A percentile compares a stretch with the other conserved stretches of the same genome.
These are phyloP conservation scores for Melolontha melolontha DNA, from an alignment of 2,888 invertebrate genomes.

Conservation along the genomic window DNA sequence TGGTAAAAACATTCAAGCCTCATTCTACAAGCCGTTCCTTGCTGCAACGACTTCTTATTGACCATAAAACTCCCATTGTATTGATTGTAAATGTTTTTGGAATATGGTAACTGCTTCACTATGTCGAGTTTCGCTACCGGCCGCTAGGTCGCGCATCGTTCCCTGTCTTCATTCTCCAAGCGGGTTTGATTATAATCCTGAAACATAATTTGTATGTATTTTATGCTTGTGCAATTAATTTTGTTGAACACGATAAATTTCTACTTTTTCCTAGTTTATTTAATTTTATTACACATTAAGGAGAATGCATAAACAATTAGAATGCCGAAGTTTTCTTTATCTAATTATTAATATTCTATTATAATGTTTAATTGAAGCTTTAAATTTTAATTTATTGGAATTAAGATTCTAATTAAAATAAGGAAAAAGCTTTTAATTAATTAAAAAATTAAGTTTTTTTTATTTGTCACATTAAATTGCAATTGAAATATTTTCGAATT, in stretches of 20 bases:
- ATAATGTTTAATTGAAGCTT: too few species aligned
- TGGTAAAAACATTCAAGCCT: conserved; percentile 62
- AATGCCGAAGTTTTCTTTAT: too few species aligned
- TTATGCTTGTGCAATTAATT: conserved; percentile 7
- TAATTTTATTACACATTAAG: not conserved
- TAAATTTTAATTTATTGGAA: too few species aligned
- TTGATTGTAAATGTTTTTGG: conserved; percentile 63
- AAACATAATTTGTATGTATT: conserved; percentile 21
- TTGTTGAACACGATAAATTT: not conserved
- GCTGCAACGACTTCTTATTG: conserved; percentile 64
- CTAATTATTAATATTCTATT: too few species aligned
- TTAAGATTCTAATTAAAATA: too few species aligned
- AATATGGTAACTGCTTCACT: conserved; percentile 54
- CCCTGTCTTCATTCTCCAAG: conserved; percentile 11
- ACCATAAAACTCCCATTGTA: conserved; percentile 66
- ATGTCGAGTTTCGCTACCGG: conserved; percentile 53
- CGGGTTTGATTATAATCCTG: conserved; percentile 25
- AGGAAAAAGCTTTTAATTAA: too few species aligned
- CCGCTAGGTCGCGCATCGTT: conserved; percentile 52
- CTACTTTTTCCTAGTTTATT: not conserved
- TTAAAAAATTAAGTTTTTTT: too few species aligned
- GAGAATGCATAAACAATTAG: too few species aligned
- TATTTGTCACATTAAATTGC: too few species aligned
- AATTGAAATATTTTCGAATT: too few species aligned
- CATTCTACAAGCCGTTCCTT: conserved; percentile 63